Conservation (phyloP, 2,888 invertebrate genomes). For the Fissipunctia ypsillon region DNA sequence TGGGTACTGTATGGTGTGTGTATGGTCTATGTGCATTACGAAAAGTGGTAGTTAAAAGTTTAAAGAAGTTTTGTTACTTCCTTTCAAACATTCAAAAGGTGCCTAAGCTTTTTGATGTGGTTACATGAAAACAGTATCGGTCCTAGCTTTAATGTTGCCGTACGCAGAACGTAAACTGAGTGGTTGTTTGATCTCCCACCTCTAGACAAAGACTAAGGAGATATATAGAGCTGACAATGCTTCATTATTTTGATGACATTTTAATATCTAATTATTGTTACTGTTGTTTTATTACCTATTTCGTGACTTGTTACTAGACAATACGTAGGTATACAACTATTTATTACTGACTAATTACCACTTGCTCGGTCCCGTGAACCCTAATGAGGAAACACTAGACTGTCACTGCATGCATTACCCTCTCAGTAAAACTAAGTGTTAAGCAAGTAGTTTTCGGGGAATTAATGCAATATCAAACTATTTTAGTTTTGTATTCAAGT, state of each 20-base stretch:
- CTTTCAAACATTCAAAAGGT: conserved; percentile 54
- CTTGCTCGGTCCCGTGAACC: background rate
- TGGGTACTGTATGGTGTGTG: background rate
- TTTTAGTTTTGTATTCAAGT: conserved; percentile 65
- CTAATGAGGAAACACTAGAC: conserved; percentile 2
- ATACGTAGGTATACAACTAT: background rate
- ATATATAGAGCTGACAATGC: conserved; percentile 44
- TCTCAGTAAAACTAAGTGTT: conserved; percentile 30
- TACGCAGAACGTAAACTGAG: conserved; percentile 68
- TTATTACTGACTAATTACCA: background rate
- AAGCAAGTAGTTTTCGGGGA: conserved; percentile 45
- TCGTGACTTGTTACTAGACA: background rate
- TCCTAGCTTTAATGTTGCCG: conserved; percentile 68
- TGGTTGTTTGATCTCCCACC: conserved; percentile 71
- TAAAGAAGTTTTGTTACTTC: conserved; percentile 50
- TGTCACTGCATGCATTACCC: conserved; percentile 23
- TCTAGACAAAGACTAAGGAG: conserved; percentile 48
- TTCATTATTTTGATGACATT: conserved; percentile 2
- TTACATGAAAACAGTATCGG: conserved; percentile 65
- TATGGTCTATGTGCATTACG: background rate
- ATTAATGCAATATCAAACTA: conserved; percentile 63
- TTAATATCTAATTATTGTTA: background rate
- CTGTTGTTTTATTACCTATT: background rate
- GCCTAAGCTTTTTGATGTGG: conserved; percentile 69
- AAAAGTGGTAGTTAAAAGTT: conserved; percentile 51